A percentile compares a stretch with the other conserved stretches of the same genome.
Conservation (phyloP, 2,113 vertebrate genomes). For the Oreochromis niloticus region DNA sequence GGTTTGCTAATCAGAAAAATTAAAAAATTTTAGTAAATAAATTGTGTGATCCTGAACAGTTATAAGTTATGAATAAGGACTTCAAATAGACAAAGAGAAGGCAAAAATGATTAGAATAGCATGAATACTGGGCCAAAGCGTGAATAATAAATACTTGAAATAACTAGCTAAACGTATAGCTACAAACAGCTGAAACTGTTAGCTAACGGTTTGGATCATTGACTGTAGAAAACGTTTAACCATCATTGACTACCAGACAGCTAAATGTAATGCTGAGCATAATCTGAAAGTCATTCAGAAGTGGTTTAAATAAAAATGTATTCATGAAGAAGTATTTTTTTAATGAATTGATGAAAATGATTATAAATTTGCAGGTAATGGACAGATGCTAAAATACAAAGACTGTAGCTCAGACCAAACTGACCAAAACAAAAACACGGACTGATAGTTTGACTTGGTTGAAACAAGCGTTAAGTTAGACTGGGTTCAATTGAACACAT, state of each 20-base stretch:
- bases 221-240: not conserved
- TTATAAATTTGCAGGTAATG: not conserved
- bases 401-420: not conserved
- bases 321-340: not conserved
- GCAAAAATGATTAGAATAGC: not conserved
- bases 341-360: not conserved
- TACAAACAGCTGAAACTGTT: not conserved
- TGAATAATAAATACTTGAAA: not conserved
- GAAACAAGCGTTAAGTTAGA: not conserved
- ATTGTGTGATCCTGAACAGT: not conserved
- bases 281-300: not conserved
- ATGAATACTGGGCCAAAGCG: not conserved
- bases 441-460: not conserved
- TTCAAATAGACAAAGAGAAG: not conserved
- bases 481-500: not conserved
- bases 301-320: not conserved
- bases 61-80: not conserved
- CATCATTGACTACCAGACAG: not conserved
- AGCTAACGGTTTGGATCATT: not conserved
- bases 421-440: fast-evolving
- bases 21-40: not conserved
- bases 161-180: not conserved
- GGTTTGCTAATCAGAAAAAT: not conserved
- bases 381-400: not conserved
- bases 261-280: not conserved